phyloP scores from a whole-genome alignment of 2,797 vertebrate genomes.

The Anguilla anguilla region DNA sequence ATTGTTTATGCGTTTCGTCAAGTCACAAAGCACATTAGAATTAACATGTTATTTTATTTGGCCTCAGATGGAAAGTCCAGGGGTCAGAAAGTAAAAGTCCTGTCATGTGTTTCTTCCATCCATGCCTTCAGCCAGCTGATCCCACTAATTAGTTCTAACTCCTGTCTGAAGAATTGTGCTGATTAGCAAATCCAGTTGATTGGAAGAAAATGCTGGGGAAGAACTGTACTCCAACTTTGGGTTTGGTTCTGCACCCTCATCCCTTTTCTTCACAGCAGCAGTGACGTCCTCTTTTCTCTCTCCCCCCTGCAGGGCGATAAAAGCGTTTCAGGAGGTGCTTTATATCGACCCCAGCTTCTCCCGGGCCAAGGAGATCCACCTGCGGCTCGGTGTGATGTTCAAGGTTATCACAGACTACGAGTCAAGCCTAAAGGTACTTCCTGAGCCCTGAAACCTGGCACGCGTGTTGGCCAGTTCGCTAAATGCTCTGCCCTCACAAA shows the following conservation, averaged over 20 bases:
- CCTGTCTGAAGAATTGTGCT: not conserved
- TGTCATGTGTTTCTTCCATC: no score
- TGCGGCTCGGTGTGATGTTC: slow-evolving; percentile 98
- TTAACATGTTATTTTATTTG: not conserved
- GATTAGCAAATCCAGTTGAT: not conserved
- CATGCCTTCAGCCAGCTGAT: no score
- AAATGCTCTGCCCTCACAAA: not conserved
- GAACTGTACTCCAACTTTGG: not conserved
- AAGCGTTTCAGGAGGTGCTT: slow-evolving; percentile 98
- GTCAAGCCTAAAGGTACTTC: slow-evolving; percentile 93
- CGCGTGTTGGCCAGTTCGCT: not conserved
- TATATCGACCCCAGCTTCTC: slow-evolving; percentile 96
- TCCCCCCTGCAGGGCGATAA: slow-evolving; percentile 85
- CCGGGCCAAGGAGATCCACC: slow-evolving; percentile 95
- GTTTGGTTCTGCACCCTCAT: not conserved
- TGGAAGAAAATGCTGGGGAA: not conserved
- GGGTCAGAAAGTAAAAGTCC: no score
- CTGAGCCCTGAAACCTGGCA: slow-evolving; percentile 8
- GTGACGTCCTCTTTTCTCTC: not conserved
- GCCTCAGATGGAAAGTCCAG: no score
- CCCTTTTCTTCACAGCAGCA: not conserved
- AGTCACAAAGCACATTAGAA: not conserved
- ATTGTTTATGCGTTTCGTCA: not conserved
- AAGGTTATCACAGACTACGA: slow-evolving; percentile 98
- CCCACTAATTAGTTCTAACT: no score